Evolutionary conservation across 2,113 vertebrate genomes (phyloP), one percentile per base, ranked within the genome.

Genomic region (Haemorhous mexicanus): DNA sequence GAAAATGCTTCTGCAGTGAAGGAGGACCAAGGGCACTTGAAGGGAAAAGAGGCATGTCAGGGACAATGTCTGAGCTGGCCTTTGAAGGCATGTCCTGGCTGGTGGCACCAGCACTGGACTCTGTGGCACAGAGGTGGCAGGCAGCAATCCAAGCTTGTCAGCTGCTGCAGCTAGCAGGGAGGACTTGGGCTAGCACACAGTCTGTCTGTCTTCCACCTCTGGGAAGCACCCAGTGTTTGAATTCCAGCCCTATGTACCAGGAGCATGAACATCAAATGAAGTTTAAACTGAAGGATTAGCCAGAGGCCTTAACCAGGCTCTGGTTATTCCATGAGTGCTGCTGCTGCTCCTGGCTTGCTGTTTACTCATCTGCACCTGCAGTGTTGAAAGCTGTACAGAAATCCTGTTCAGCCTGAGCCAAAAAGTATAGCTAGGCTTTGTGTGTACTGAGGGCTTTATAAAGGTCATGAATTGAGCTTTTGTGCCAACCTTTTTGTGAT

Each of bases 381-480:
- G 39, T 14, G 44, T 41, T 94, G 91, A 89, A 84, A 92, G 56
- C 44, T 3, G 4, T 27, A 69, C 87, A 92, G 94, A 93, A 93
- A 90, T 90, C 46, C 70, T 47, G 4, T 66, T 85, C 59, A 35
- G n/a, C 46, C 46, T 80, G 75, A 93, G 88, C 67, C 46, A 62
- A 76, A 93, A 87, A 35, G 43, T 83, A 83, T 67, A 90, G 78
- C 82, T 90, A 77, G 53, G 28, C 49, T 85, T 93, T 82, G 41
- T 76, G 37, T 84, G 53, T 53, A 43, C 58, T 49, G 37, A 80
- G 23, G 63, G 37, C 69, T 96, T 94, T 87, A 61, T 52, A 73
- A 92, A 92, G 82, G 88, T 93, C 46, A 41, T 64, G 56, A 87
- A 82, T 82, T 50, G 78, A 90, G 70, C 41, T 91, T 50, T 68